phyloP scores from a whole-genome alignment of 2,888 invertebrate species.

The Euzetes globulus region DNA sequence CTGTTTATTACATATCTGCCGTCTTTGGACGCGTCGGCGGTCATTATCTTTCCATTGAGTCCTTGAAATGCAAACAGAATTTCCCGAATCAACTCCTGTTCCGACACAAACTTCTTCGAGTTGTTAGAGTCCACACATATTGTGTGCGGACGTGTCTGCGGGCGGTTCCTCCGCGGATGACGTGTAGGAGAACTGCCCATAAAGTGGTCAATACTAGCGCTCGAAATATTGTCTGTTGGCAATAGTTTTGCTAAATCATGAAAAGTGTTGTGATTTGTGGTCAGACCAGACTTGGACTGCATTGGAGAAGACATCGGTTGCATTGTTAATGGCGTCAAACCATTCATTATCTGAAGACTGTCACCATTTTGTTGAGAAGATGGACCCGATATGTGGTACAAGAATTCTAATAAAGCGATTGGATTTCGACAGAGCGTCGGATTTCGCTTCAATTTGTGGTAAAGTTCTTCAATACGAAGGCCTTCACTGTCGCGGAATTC shows the following conservation, averaged over 20 bases:
- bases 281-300: not conserved
- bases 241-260: slow-evolving; percentile 26
- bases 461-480: slow-evolving; percentile 48
- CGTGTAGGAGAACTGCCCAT: not conserved
- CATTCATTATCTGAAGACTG: not conserved
- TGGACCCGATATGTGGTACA: slow-evolving; percentile 44
- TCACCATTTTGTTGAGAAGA: not conserved
- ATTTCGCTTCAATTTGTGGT: slow-evolving; percentile 49
- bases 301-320: slow-evolving; percentile 12
- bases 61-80: slow-evolving; percentile 80
- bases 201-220: slow-evolving; percentile 19
- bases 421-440: slow-evolving; percentile 43
- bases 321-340: not conserved
- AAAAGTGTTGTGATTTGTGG: slow-evolving; percentile 22
- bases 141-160: slow-evolving; percentile 12
- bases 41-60: slow-evolving; percentile 68
- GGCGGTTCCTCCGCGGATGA: not conserved
- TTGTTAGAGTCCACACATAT: slow-evolving; percentile 27
- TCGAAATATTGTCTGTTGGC: not conserved
- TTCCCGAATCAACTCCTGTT: slow-evolving; percentile 53
- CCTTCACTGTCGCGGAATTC: slow-evolving; percentile 47
- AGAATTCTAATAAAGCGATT: slow-evolving; percentile 48
- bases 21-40: slow-evolving; percentile 52
- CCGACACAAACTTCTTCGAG: slow-evolving; percentile 42
- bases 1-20: slow-evolving; percentile 24